Base-by-base conservation (phyloP, 92 coral and sea anemone species). In the Actinernus sp. region DNA sequence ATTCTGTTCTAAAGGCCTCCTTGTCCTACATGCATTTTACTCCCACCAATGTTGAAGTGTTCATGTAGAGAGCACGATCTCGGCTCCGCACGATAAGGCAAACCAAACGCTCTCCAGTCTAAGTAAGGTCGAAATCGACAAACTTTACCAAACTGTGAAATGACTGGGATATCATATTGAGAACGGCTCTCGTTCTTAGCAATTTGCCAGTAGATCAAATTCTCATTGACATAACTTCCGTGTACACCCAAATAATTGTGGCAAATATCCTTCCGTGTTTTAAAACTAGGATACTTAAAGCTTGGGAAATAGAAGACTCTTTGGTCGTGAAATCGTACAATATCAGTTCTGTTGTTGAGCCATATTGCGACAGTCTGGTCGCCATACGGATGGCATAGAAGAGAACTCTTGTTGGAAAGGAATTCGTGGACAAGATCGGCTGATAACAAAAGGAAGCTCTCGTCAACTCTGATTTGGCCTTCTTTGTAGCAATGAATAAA, bases 341-440 rank as follows among this genome's bases (percentile, higher is more conserved):
- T 87, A 41, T 28, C 65, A 33, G 82, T 61, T 50, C 56, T 46
- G 52, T 86, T 68, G 51, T 94, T 94, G 46, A 94, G 81, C 98
- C 98, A 94, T 53, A 94, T 45, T 11, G 98, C 89, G 25, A 94
- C 57, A 36, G 93, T 83, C 31, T 91, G 97, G 52, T 94, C 98
- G 2, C 98, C 98, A 58, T 58, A 94, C 0, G 98, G 97, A 31
- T 83, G 93, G 58, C 98, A 94, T 63, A 90, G 79, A 59, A 94
- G 78, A n/a, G 76, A 39, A 26, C 55, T 44, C 58, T 76, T 85
- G 49, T 65, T 74, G 8, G 74, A 37, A 38, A 91, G 57, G 51
- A 94, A 94, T 38, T 87, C 93, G 44, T 58, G 61, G 0, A 88
- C 90, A 38, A 94, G 82, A 28, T 87, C 90, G n/a, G 49, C 63